Evolutionary conservation across 2,888 invertebrate genomes (phyloP), one percentile per base, ranked within the genome.

Genomic region (Melipona bicolor): DNA sequence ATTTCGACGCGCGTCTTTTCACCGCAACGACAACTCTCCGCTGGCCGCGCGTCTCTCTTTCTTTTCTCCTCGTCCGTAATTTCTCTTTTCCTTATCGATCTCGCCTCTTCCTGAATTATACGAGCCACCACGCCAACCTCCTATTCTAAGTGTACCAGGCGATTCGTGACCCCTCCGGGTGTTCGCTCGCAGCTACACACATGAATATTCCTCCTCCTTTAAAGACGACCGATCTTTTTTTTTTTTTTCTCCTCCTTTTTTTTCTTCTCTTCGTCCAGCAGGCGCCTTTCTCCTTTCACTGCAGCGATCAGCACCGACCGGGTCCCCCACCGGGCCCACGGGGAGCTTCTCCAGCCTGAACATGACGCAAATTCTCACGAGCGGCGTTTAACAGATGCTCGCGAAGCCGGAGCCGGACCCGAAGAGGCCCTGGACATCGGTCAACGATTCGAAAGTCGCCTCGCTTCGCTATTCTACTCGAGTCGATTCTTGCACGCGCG

Each of bases 261-360:
- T 43, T 43, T 11, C n/a, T n/a, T 2, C 4, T 76, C 86, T 90
- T 87, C 88, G 85, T 79, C 87, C 84, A 88, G 86, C 77, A 54
- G 81, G 50, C 87, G 91, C 94, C 94, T 94, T 94, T 93, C 94
- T 93, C 94, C 94, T 94, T 94, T 94, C 94, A 94, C 94, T 91
- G 69, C 50, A 50, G 56, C 65, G 73, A 36, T 61, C 74, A 59
- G 74, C 77, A 69, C 81, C 84, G 80, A 80, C 86, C 4, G n/a
- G 11, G 65, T 24, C 36, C 73, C 79, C 72, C 78, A 71, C 74
- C 81, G 81, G 83, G 27, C 11, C 82, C 81, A 79, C 84, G 76
- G 43, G 11, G 43, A 83, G 87, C 85, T 87, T 87, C 86, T 88
- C 81, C 88, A 61, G 70, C 54, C 54, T 87, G 88, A 86, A 87